Conservation (phyloP, 2,888 invertebrate genomes). For the Patella pellucida region DNA sequence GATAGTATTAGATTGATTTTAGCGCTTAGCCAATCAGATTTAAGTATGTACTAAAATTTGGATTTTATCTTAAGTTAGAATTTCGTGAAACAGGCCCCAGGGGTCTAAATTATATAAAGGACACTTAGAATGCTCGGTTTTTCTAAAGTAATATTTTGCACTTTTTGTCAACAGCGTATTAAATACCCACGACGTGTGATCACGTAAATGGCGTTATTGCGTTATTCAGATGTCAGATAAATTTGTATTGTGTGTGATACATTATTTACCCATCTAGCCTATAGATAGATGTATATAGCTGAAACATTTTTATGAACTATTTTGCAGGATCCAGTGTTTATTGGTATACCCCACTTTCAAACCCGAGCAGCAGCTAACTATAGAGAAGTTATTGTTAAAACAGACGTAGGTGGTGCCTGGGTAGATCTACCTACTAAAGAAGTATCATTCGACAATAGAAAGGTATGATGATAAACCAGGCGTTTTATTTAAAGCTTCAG, state of each 20-base stretch:
- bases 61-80: too few species aligned
- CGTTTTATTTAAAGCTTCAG: too few species aligned
- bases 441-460: conserved; percentile 56
- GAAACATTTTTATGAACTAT: neutral
- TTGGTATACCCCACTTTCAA: conserved; percentile 58
- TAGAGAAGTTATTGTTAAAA: conserved; percentile 62
- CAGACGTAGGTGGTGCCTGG: conserved; percentile 56
- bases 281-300: neutral
- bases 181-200: too few species aligned
- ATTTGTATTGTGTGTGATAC: neutral
- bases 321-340: conserved; percentile 51
- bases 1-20: too few species aligned
- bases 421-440: conserved; percentile 55
- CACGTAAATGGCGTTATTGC: too few species aligned
- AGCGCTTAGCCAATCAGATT: too few species aligned
- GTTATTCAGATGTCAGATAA: neutral
- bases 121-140: too few species aligned
- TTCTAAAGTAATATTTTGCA: too few species aligned
- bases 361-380: conserved; percentile 47
- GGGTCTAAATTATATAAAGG: too few species aligned
- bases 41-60: too few species aligned
- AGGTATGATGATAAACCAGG: conserved; percentile 42
- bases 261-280: neutral
- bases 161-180: too few species aligned
- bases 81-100: too few species aligned